Conservation (phyloP, 2,797 vertebrate genomes). For the Momotus momota region DNA sequence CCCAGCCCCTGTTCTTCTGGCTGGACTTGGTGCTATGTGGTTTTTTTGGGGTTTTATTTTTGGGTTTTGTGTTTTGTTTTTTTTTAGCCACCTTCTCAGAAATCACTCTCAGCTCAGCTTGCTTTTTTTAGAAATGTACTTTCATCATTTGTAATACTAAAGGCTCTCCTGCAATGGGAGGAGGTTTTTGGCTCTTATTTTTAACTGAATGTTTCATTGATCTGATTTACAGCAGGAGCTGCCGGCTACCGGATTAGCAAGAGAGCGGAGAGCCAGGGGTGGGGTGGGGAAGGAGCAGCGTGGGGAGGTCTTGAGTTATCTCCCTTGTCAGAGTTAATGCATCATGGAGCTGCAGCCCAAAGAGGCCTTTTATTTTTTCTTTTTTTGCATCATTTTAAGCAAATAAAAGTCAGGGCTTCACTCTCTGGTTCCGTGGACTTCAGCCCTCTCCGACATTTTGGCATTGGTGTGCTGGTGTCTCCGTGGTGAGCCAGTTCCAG, state of each 20-base stretch:
- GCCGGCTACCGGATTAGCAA: neutral
- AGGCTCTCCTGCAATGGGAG: conserved; percentile 40
- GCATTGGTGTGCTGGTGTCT: neutral
- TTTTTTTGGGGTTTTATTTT: neutral
- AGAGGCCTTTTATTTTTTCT: neutral
- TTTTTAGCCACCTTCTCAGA: neutral
- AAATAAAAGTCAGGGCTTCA: neutral
- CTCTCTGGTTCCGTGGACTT: neutral
- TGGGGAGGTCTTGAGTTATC: neutral
- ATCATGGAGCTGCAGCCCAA: neutral
- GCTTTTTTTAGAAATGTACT: conserved; percentile 13
- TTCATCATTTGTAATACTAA: conserved; percentile 47
- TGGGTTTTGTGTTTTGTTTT: no score
- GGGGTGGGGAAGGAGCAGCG: neutral
- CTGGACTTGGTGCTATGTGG: neutral
- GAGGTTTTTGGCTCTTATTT: conserved; percentile 54
- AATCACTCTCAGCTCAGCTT: neutral
- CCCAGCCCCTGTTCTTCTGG: neutral
- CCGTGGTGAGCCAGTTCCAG: rapidly evolving
- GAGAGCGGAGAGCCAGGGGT: neutral
- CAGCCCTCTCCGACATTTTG: neutral
- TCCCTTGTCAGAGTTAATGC: neutral
- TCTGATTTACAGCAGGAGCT: conserved; percentile 39
- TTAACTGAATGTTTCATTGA: conserved; percentile 49
- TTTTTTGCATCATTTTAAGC: neutral